Conservation (phyloP, 2,113 vertebrate genomes). For the Garra rufa region DNA sequence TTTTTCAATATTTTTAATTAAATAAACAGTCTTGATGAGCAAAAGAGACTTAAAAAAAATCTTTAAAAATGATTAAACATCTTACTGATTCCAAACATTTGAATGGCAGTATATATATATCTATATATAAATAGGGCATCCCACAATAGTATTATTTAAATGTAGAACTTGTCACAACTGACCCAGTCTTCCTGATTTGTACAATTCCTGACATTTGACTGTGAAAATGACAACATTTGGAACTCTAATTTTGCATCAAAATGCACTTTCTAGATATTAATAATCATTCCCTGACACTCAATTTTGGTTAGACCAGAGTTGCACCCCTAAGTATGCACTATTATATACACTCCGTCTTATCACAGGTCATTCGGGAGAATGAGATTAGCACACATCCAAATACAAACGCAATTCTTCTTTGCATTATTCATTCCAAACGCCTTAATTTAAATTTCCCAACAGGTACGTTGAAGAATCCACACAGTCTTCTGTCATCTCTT, state of each 20-base stretch:
- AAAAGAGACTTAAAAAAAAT: no score
- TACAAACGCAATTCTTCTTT: neutral
- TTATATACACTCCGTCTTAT: neutral
- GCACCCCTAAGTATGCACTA: neutral
- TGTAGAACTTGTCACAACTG: no score
- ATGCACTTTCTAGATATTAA: neutral
- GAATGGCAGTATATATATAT: no score
- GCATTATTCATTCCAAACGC: neutral
- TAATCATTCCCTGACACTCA: neutral
- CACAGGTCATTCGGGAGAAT: neutral
- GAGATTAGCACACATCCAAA: neutral
- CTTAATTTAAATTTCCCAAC: constrained; percentile 21
- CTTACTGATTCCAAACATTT: no score
- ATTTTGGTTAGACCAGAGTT: neutral
- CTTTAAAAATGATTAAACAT: no score
- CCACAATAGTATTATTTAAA: no score
- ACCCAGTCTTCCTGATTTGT: no score
- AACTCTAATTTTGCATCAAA: neutral
- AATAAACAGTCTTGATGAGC: no score
- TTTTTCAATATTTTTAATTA: no score
- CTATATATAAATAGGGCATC: no score
- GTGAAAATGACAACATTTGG: neutral
- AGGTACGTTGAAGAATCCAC: neutral
- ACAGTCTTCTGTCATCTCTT: neutral
- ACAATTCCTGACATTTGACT: neutral